A percentile compares a stretch with the other conserved stretches of the same genome.
These are phyloP conservation scores for Pedetes capensis DNA, from an alignment of 2,113 vertebrate species.

Conservation along the genomic window DNA sequence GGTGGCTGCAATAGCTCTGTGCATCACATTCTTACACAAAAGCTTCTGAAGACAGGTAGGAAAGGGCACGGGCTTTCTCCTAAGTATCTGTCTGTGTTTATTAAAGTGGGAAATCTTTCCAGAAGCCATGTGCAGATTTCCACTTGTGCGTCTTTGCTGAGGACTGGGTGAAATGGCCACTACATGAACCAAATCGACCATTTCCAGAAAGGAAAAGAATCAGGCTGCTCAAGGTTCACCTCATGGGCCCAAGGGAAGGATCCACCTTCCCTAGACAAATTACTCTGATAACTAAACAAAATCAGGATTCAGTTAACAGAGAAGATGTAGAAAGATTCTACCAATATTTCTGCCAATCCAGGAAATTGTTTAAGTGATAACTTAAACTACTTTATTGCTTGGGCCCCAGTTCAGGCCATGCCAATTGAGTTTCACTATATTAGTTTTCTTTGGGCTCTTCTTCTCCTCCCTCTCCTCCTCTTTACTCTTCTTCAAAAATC, in stretches of 20 bases:
- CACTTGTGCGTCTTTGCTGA: not conserved
- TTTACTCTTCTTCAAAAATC: not conserved
- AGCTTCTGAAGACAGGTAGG: not conserved
- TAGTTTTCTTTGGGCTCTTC: not conserved
- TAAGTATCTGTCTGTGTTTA: not conserved
- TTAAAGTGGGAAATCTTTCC: not conserved
- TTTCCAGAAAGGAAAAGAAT: not conserved
- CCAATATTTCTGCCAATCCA: not conserved
- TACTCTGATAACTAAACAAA: not conserved
- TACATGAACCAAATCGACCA: not conserved
- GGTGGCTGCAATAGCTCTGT: not conserved
- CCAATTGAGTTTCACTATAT: not conserved
- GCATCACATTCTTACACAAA: not conserved
- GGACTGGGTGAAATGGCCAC: not conserved
- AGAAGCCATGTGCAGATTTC: not conserved
- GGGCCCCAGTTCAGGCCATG: not conserved
- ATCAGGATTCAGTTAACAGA: not conserved
- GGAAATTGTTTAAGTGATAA: not conserved
- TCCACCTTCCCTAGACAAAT: not conserved
- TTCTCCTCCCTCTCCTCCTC: not conserved
- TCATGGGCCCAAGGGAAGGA: not conserved
- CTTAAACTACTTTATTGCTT: not conserved
- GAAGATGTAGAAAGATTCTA: not conserved
- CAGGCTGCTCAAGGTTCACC: not conserved
- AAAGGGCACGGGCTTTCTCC: not conserved